These are phyloP conservation scores for Drosophila athabasca DNA, from an alignment of 1,140 invertebrate genomes.

Conservation along the genomic window DNA sequence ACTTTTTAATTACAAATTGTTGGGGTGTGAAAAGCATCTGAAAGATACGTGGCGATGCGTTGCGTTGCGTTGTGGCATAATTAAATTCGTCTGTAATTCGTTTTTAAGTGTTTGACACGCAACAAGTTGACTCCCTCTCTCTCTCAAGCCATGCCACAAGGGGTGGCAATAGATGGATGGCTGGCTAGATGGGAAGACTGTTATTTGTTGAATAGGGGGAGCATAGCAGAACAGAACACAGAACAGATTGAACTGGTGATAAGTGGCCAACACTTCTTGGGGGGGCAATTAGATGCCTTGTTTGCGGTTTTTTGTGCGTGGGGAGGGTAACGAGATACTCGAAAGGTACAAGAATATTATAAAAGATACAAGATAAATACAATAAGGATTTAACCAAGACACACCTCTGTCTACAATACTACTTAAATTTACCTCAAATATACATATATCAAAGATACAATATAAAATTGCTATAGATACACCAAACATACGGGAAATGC, in stretches of 20 bases:
- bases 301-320: conserved; percentile 28
- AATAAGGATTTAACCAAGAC: too few relatives aligned
- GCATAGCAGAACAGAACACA: background rate
- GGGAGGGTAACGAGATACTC: conserved; percentile 9
- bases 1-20: conserved; percentile 68
- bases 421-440: too few relatives aligned
- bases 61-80: conserved; percentile 44
- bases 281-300: conserved; percentile 41
- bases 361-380: too few relatives aligned
- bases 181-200: background rate
- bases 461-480: too few relatives aligned
- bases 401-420: too few relatives aligned
- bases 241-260: conserved; percentile 42
- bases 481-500: too few relatives aligned
- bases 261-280: conserved; percentile 42
- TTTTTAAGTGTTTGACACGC: conserved; percentile 72
- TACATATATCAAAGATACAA: too few relatives aligned
- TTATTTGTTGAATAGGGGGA: background rate
- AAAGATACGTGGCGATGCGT: conserved; percentile 34
- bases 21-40: conserved; percentile 64
- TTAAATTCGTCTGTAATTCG: conserved; percentile 75
- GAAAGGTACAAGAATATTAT: background rate
- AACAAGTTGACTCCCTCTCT: conserved; percentile 51
- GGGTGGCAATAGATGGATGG: background rate
- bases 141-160: conserved; percentile 10